A percentile compares a stretch with the other conserved stretches of the same genome.
phyloP scores from a whole-genome alignment of 2,888 invertebrate species.

The Morinoia aosen region DNA sequence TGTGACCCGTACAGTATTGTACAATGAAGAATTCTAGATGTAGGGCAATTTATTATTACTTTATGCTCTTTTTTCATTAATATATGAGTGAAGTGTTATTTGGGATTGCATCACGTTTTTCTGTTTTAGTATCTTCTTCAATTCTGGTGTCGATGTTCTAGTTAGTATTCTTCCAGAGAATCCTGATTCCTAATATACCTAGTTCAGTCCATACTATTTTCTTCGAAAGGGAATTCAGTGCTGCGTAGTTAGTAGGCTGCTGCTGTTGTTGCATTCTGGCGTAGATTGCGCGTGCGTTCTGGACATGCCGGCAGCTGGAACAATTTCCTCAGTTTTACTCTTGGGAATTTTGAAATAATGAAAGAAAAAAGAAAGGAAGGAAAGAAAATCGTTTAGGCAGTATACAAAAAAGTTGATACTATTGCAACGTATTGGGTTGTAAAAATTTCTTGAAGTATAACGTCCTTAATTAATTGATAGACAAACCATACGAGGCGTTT shows the following conservation, averaged over 20 bases:
- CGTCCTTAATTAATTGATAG: too few relatives aligned
- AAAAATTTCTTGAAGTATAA: too few relatives aligned
- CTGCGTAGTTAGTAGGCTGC: neutral
- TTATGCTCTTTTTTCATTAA: neutral
- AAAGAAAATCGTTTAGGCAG: too few relatives aligned
- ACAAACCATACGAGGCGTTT: too few relatives aligned
- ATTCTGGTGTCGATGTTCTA: neutral
- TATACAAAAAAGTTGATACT: too few relatives aligned
- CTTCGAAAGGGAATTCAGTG: neutral
- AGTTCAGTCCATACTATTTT: neutral
- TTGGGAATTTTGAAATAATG: too few relatives aligned
- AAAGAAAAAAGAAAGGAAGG: too few relatives aligned
- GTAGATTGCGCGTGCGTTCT: neutral
- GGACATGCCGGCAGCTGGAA: neutral
- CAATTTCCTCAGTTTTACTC: too few relatives aligned
- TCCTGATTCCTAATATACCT: neutral
- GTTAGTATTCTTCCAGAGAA: neutral
- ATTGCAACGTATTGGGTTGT: too few relatives aligned
- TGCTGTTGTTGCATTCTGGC: neutral
- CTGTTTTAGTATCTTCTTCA: neutral
- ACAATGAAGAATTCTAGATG: neutral
- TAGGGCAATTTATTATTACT: neutral
- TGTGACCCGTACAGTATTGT: neutral
- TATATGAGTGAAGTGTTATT: neutral
- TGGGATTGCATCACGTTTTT: neutral